Conservation (phyloP, 2,797 vertebrate species). For the Oceanodroma leucorhoa region DNA sequence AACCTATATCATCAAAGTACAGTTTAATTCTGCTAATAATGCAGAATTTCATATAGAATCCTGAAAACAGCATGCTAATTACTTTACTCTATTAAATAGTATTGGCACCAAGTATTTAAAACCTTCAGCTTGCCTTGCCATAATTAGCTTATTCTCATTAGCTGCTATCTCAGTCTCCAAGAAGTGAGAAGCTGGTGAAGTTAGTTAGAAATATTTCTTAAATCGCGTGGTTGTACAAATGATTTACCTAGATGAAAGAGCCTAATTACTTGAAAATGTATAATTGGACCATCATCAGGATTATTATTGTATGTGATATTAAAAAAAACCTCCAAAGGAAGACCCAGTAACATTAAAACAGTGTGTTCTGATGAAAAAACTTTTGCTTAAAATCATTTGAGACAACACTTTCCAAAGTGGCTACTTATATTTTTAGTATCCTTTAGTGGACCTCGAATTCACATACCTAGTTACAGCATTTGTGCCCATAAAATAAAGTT, state of each 20-base stretch:
- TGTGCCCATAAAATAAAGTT: background rate
- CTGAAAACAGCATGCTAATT: constrained; percentile 43
- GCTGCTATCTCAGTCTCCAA: background rate
- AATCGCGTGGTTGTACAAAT: background rate
- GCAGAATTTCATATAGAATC: constrained; percentile 26
- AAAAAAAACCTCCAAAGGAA: background rate
- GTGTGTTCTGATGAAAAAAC: background rate
- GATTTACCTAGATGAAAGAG: constrained; percentile 24
- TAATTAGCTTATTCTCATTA: constrained; percentile 50
- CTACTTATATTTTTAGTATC: background rate
- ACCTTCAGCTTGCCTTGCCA: background rate
- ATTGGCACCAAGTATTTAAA: constrained; percentile 7
- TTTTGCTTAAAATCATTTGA: background rate
- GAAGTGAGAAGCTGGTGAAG: background rate
- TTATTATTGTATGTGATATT: background rate
- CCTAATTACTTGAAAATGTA: background rate
- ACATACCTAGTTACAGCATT: background rate
- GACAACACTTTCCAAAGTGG: background rate
- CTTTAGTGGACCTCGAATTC: background rate
- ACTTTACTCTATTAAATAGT: constrained; percentile 40
- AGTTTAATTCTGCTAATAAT: constrained; percentile 63
- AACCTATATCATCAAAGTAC: constrained; percentile 34
- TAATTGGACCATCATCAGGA: constrained; percentile 18
- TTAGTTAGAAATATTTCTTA: constrained; percentile 21
- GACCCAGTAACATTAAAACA: background rate